A percentile compares a stretch with the other conserved stretches of the same genome.
Conservation (phyloP, 1,140 invertebrate species). For the Caenorhabditis briggsae region DNA sequence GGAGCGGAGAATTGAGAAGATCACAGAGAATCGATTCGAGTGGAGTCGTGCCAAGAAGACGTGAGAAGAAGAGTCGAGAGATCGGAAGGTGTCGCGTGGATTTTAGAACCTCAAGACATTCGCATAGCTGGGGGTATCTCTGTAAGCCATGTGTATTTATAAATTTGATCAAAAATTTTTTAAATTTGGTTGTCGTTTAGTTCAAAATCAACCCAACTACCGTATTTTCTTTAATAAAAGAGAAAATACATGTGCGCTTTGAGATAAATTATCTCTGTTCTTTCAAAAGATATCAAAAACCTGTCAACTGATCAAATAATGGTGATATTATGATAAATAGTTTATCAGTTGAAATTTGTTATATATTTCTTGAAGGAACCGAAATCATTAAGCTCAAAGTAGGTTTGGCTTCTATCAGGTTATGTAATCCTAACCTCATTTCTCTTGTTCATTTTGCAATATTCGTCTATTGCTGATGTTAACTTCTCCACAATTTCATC, state of each 20-base stretch:
- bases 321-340: too few species aligned
- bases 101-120: conserved; percentile 6
- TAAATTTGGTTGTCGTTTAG: too few species aligned
- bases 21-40: neutral
- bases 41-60: conserved; percentile 38
- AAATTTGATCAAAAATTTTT: too few species aligned
- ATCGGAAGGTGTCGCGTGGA: conserved; percentile 21
- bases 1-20: neutral
- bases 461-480: conserved; percentile 8
- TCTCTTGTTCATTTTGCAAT: conserved; percentile 41
- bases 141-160: neutral
- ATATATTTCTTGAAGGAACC: too few species aligned
- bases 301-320: too few species aligned
- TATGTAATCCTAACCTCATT: neutral
- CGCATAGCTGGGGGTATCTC: neutral
- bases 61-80: conserved; percentile 26
- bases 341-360: too few species aligned
- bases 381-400: neutral
- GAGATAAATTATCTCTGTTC: too few species aligned
- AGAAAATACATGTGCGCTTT: too few species aligned
- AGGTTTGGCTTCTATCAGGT: too few species aligned
- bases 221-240: too few species aligned
- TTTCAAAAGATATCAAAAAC: too few species aligned
- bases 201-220: too few species aligned
- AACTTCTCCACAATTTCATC: conserved; percentile 32